Evolutionary conservation across 2,113 vertebrate species (phyloP).

Genomic region (Riparia riparia): DNA sequence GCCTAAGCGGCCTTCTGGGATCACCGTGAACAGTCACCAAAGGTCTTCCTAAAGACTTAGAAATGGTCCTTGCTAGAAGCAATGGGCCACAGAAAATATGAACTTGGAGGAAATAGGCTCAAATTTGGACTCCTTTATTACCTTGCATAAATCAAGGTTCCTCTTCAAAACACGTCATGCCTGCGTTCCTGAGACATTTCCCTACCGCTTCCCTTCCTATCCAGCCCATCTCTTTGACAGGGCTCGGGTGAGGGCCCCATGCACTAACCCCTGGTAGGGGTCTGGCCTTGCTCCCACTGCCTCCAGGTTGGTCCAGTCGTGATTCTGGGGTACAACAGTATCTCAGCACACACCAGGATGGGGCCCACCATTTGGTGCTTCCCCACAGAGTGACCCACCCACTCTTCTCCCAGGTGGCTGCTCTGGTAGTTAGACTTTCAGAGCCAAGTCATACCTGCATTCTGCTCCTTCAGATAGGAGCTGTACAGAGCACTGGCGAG

Average conservation of each 20-base stretch:
- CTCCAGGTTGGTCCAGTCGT: background rate
- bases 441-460: fast-evolving
- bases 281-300: background rate
- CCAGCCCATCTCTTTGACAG: background rate
- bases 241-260: background rate
- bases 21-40: background rate
- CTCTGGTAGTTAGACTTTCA: background rate
- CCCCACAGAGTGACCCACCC: background rate
- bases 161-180: background rate
- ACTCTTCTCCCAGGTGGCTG: background rate
- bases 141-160: background rate
- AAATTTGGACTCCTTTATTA: background rate
- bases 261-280: background rate
- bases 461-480: background rate
- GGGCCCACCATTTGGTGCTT: background rate
- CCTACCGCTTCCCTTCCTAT: background rate
- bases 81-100: background rate
- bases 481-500: background rate
- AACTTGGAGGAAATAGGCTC: background rate
- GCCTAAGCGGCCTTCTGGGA: background rate
- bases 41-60: background rate
- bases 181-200: background rate
- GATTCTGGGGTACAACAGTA: background rate
- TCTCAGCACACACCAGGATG: background rate
- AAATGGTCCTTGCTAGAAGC: background rate